phyloP scores from a whole-genome alignment of 2,797 vertebrate species.

The Cossypha caffra region DNA sequence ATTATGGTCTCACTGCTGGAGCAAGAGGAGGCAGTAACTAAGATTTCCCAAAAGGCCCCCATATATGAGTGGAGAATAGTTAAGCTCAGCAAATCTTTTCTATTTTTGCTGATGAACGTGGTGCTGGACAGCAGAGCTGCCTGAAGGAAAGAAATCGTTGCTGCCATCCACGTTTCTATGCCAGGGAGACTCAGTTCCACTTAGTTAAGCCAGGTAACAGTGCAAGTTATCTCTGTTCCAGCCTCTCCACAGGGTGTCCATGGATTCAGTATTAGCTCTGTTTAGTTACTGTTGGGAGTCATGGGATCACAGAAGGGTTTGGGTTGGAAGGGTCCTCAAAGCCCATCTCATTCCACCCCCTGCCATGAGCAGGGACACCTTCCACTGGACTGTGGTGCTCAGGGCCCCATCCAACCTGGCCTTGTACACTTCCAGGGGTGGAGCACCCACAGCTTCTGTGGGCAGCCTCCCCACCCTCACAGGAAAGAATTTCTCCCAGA shows the following conservation, averaged over 20 bases:
- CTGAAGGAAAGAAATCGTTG: fast-evolving
- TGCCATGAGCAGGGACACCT: not conserved
- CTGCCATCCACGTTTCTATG: not conserved
- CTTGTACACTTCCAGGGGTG: not conserved
- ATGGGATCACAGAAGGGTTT: not conserved
- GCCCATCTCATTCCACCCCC: not conserved
- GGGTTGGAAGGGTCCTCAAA: not conserved
- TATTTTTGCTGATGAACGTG: not conserved
- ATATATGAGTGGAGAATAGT: fast-evolving
- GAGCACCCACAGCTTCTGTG: not conserved
- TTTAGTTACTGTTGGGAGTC: not conserved
- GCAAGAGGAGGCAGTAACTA: not conserved
- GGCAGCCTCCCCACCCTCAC: not conserved
- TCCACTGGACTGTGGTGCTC: not conserved
- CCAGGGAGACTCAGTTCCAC: not conserved
- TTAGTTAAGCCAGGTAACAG: not conserved
- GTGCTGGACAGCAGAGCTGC: not conserved
- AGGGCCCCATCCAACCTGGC: fast-evolving
- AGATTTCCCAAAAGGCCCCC: not conserved
- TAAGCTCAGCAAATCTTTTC: not conserved
- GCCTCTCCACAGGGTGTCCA: not conserved
- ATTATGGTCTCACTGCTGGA: not conserved
- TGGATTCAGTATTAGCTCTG: not conserved
- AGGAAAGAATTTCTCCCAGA: no score
- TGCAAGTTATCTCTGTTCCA: not conserved